Evolutionary conservation across 2,888 invertebrate genomes (phyloP).

Genomic region (Catocala sponsa): DNA sequence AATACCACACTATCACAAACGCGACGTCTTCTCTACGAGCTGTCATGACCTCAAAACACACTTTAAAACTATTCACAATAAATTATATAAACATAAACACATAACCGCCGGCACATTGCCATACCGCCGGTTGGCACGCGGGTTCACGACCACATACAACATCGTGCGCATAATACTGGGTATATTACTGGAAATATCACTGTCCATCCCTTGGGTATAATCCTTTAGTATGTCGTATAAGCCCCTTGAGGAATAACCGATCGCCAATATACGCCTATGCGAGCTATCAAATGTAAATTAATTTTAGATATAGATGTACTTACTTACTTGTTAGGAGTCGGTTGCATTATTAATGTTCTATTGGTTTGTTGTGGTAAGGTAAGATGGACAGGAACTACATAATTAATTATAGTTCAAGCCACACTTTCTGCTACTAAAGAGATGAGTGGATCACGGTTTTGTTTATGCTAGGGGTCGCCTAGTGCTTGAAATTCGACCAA

Average conservation of each 20-base stretch:
- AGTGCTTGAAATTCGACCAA: too few relatives aligned
- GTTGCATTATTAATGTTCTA: too few relatives aligned
- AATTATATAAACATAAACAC: constrained; percentile 6
- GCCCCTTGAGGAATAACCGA: constrained; percentile 4
- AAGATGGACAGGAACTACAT: too few relatives aligned
- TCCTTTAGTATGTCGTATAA: neutral
- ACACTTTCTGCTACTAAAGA: too few relatives aligned
- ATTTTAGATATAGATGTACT: neutral
- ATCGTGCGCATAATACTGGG: neutral
- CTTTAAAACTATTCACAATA: neutral
- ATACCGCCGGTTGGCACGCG: constrained; percentile 13
- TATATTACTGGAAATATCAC: neutral
- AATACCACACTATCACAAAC: too few relatives aligned
- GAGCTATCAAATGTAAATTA: constrained; percentile 7
- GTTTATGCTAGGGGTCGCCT: too few relatives aligned
- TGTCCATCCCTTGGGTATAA: constrained; percentile 7
- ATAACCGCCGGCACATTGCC: constrained; percentile 12
- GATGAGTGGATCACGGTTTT: too few relatives aligned
- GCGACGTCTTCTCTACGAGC: too few relatives aligned
- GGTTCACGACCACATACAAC: constrained; percentile 7
- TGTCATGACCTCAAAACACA: neutral
- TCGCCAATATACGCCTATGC: neutral
- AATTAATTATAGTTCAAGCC: too few relatives aligned
- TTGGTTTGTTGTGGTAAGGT: too few relatives aligned
- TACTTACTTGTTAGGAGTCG: constrained; percentile 1